Conservation (phyloP, 2,113 vertebrate species). For the Cnemophilus loriae region DNA sequence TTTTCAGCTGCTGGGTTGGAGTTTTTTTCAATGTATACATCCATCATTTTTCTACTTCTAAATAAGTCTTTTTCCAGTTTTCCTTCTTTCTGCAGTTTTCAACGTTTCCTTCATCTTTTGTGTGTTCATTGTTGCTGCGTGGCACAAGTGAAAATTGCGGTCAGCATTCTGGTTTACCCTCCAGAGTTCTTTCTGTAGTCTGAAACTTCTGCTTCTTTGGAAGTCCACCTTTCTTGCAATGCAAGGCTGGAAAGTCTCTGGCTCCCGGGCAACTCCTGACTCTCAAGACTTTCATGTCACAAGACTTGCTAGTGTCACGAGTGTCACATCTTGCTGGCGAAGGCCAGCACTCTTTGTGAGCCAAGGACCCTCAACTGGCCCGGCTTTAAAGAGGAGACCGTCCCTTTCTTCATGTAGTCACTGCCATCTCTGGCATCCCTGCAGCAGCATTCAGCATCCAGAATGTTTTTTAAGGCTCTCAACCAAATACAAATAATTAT, state of each 20-base stretch:
- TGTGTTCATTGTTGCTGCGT: not conserved
- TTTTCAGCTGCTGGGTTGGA: not conserved
- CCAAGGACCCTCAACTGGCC: not conserved
- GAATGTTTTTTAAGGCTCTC: not conserved
- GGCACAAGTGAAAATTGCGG: not conserved
- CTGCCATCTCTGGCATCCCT: fast-evolving
- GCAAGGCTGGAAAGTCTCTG: not conserved
- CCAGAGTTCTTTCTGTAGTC: not conserved
- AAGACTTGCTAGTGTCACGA: not conserved
- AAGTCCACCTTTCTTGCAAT: not conserved
- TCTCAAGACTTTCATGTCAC: not conserved
- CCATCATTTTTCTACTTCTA: not conserved
- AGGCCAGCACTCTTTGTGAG: not conserved
- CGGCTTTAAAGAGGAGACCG: fast-evolving
- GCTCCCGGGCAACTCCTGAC: not conserved
- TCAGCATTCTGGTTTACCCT: not conserved
- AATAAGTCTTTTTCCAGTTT: not conserved
- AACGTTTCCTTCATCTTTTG: not conserved
- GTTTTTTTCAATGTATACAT: not conserved
- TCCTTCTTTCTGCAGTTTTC: not conserved
- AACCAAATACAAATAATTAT: not conserved
- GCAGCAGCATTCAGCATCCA: not conserved
- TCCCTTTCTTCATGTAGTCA: not conserved
- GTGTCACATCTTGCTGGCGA: not conserved
- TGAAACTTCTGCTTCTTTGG: not conserved